These are phyloP conservation scores for Ciconia boyciana DNA, from an alignment of 2,113 vertebrate species.

Conservation along the genomic window DNA sequence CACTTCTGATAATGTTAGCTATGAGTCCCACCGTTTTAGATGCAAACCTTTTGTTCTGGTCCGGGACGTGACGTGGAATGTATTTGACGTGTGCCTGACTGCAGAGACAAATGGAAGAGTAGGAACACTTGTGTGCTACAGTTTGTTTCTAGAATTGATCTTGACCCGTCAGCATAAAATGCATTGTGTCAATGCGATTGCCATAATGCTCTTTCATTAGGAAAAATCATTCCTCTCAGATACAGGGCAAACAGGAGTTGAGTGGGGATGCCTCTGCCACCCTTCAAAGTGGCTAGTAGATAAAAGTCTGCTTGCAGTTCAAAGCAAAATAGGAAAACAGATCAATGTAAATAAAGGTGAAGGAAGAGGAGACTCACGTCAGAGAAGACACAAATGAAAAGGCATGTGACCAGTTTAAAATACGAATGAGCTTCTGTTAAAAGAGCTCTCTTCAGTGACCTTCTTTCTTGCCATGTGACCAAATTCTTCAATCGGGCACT, in stretches of 20 bases:
- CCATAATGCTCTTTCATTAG: not conserved
- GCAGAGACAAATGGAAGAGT: not conserved
- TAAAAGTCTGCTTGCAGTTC: not conserved
- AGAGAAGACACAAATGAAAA: slow-evolving; percentile 23
- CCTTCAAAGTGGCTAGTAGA: not conserved
- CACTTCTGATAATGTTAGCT: not conserved
- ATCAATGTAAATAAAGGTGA: slow-evolving; percentile 8
- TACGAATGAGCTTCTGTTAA: slow-evolving; percentile 33
- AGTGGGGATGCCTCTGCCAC: not conserved
- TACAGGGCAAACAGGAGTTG: not conserved
- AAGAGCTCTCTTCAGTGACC: slow-evolving; percentile 18
- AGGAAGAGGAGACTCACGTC: not conserved
- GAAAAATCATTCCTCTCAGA: not conserved
- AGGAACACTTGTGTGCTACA: not conserved
- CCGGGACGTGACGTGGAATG: fast-evolving
- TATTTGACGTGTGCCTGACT: not conserved
- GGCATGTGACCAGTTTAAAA: slow-evolving; percentile 46
- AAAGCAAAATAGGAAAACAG: not conserved
- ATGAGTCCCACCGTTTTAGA: not conserved
- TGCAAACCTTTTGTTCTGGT: not conserved
- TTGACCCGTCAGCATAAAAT: slow-evolving; percentile 18
- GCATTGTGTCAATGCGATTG: not conserved
- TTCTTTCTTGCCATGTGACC: slow-evolving; percentile 44
- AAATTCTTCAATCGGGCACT: slow-evolving; percentile 21
- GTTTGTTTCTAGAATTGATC: slow-evolving; percentile 20